Evolutionary conservation across 1,140 invertebrate species (phyloP), one percentile per base, ranked within the genome.

Genomic region (Dolichoris vasculosae): DNA sequence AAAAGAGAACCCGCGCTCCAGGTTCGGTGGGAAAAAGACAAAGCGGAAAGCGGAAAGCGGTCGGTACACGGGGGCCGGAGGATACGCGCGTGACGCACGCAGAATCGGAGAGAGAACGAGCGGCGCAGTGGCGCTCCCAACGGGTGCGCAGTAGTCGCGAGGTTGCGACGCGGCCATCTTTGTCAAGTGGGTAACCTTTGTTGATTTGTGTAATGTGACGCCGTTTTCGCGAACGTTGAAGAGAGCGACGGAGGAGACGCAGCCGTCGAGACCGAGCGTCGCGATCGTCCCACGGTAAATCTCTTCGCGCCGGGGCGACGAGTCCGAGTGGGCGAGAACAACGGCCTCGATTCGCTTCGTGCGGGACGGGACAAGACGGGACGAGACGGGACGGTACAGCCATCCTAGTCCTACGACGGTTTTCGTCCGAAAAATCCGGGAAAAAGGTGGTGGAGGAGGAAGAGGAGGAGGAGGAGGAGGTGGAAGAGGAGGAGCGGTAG

Each of bases 141-240:
- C 75, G 87, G 86, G 51, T 88, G 88, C 88, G 88, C 88, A 88
- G 87, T 89, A 87, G 83, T 73, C 35, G 11, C 32, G 85, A 78
- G 87, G 69, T 73, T 87, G 89, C 85, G 87, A 86, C 84, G 84
- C 91, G 90, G 92, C 92, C 92, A 92, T 93, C 91, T 93, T 93
- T 91, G 91, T 92, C 89, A 92, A 93, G 91, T 92, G 89, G 90
- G 91, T 93, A 93, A 93, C 90, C 91, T 93, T 93, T 93, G 92
- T 93, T 93, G 92, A 93, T 93, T 92, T 92, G 91, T 92, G 92
- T 92, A 93, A 93, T 93, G 92, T 93, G 92, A 93, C 92, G 92
- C 91, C 89, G 91, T 91, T 91, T 73, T 69, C 64, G 40, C 88
- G 64, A 43, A 71, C 26, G 38, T 35, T 87, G 87, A 87, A 87